Evolutionary conservation across 92 coral and sea anemone genomes (phyloP), one percentile per base, ranked within the genome.

Genomic region (Bergia puertoricense): DNA sequence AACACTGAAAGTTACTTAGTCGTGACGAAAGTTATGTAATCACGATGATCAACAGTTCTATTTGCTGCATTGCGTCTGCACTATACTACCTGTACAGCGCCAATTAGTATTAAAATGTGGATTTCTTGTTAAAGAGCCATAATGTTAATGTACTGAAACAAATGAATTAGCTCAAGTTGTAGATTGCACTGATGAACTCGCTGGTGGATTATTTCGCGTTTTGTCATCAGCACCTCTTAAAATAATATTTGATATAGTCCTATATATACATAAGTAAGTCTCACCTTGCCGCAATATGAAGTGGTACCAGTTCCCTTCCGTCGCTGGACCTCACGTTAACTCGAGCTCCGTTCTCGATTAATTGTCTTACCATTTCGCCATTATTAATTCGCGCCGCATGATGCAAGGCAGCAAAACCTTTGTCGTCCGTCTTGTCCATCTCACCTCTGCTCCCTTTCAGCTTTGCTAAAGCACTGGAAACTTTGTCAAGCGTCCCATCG

Each of bases 261-360:
- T 42, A 23, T 44, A 4, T 20, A n/a, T 10, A 40, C 13, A 22
- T 38, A n/a, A 23, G 74, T 69, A 42, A 1, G 14, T 44, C 83
- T 89, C 41, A 93, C 98, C 98, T 93, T 6, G 98, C 85, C 44
- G 98, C 95, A 20, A 94, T 91, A 20, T 94, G 98, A 41, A 94
- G 88, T 6, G 98, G 95, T 2, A 93, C 94, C 36, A 84, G 66
- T 3, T 89, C 80, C 0, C 83, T 50, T 20, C 91, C 92, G 2
- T 94, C 91, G 71, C 81, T 76, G 11, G 93, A 86, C 16, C 89
- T 89, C 14, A 88, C 87, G 57, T 95, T 90, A 22, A 83, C 92
- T n/a, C 81, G 44, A 10, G 98, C 93, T 5, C 94, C 90, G 57
- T 88, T 89, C 39, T 93, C 88, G 76, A 94, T 74, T 54, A 94